phyloP scores from a whole-genome alignment of 1,140 invertebrate species.

The Ephestia elutella region DNA sequence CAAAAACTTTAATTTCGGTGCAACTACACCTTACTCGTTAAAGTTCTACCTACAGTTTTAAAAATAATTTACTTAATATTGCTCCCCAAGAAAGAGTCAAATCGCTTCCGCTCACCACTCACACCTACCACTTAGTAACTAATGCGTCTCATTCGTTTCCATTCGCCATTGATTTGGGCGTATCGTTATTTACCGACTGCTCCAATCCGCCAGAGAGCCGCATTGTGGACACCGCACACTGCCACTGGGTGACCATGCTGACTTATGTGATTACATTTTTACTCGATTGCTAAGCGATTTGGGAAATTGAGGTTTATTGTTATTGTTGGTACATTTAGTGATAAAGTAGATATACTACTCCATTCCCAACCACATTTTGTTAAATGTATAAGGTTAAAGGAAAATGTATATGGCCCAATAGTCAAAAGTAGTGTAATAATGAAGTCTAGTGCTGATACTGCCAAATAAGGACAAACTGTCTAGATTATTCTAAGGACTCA shows the following conservation, averaged over 20 bases:
- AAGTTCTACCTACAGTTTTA: too few relatives aligned
- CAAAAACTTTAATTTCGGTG: too few relatives aligned
- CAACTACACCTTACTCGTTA: too few relatives aligned
- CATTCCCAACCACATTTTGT: too few relatives aligned
- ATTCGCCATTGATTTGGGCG: neutral
- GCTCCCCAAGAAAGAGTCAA: neutral
- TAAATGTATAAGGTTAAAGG: neutral
- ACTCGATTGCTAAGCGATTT: neutral
- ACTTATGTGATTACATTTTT: constrained; percentile 5
- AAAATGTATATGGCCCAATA: neutral
- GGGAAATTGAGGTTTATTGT: neutral
- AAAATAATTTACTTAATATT: too few relatives aligned
- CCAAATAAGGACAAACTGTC: too few relatives aligned
- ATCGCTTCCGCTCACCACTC: neutral
- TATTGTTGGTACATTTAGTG: neutral
- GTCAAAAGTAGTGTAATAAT: too few relatives aligned
- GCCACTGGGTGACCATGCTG: neutral
- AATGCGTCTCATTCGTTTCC: constrained; percentile 4
- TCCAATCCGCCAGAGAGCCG: constrained; percentile 4
- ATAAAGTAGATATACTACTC: neutral
- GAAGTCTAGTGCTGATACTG: too few relatives aligned
- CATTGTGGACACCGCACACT: neutral
- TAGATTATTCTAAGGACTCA: too few relatives aligned
- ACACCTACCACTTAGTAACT: neutral
- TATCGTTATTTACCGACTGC: constrained; percentile 1